phyloP scores from a whole-genome alignment of 2,888 invertebrate species.

The Caenorhabditis sp. region DNA sequence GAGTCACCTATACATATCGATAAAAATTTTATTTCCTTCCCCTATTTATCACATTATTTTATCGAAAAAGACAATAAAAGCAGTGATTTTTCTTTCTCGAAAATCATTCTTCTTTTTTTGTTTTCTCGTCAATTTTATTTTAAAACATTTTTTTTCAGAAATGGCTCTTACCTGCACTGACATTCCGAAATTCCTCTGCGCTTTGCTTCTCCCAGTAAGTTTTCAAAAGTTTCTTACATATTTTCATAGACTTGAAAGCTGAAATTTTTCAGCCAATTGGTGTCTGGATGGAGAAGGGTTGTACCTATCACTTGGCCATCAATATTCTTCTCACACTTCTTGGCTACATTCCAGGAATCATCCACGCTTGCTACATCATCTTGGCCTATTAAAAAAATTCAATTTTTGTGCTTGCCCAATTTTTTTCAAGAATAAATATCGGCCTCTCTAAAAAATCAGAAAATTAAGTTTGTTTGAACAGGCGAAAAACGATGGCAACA shows the following conservation, averaged over 20 bases:
- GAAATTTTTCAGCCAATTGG: constrained; percentile 53
- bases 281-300: constrained; percentile 60
- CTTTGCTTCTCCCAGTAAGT: constrained; percentile 48
- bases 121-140: neutral
- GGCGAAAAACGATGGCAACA: neutral
- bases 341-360: constrained; percentile 62
- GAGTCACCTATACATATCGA: too few relatives aligned
- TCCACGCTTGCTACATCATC: constrained; percentile 57
- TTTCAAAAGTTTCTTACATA: neutral
- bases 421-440: neutral
- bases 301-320: constrained; percentile 56
- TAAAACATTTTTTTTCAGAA: neutral
- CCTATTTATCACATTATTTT: too few relatives aligned
- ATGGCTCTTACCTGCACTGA: constrained; percentile 55
- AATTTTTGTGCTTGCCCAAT: neutral
- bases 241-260: neutral
- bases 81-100: too few relatives aligned
- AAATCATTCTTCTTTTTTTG: neutral
- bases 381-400: constrained; percentile 30
- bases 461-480: neutral
- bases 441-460: neutral
- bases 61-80: too few relatives aligned
- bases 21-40: too few relatives aligned
- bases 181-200: constrained; percentile 53
- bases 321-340: constrained; percentile 58